Base-by-base conservation (phyloP, 2,113 vertebrate species). In the Steatornis caripensis region DNA sequence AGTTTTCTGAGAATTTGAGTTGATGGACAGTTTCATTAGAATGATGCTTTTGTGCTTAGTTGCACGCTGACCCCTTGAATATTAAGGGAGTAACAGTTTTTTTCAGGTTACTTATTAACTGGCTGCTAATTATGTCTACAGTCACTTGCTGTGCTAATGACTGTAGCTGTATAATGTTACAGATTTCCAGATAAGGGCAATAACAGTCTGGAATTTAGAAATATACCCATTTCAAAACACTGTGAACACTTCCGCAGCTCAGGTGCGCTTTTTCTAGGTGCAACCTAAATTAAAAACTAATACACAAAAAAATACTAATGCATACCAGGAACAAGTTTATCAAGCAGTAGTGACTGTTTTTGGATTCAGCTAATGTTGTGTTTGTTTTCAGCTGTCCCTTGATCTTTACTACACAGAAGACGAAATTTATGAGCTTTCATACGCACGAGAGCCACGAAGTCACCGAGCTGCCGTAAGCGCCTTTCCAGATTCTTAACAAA, bases 401-500 rank as follows among this genome's bases (percentile, higher is more conserved):
- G 99, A 99, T 94, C 98, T 99, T 64, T 99, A 99, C 98, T 99
- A 99, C 97, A 99, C 99, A 0, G 99, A 99, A 96, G 99, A 99
- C 91, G 99, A 99, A 97, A 99, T 99, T 96, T 99, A 99, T 53
- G 99, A 99, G 91, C 98, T 99, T 85, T 99, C 99, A 2, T 99
- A 99, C 36, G 98, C 99, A 78, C 98, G 99, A 71, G 99, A 99
- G 71, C 99, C 99, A 75, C 98, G 98, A 96, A 99, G 99, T 97
- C 98, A 99, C 92, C 98, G 98, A 97, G 98, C 98, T 76, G 98
- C 99, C 3, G 99, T 99, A 98, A 99, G 99, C 96, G 53, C 29
- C 48, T 71, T 87, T 90, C 58, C 48, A 62, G 29, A 80, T 66
- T 65, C 46, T 81, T 88, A 51, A 64, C 13, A 68, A 54, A 77